phyloP scores from a whole-genome alignment of 2,888 invertebrate genomes.

The Coenonympha arcania region DNA sequence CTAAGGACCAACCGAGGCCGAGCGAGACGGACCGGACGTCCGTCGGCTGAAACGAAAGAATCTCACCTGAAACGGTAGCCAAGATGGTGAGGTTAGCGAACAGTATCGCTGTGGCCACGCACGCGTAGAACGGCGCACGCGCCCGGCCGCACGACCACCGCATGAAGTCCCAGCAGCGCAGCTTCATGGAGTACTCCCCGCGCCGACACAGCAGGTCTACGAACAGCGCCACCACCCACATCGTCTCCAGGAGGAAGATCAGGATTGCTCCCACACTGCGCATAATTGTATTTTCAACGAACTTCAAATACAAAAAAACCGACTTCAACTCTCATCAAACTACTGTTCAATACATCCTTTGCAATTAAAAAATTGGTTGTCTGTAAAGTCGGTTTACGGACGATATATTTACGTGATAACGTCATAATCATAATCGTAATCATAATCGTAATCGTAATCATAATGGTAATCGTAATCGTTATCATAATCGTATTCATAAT shows the following conservation, averaged over 20 bases:
- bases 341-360: no score
- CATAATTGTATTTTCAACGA: not conserved
- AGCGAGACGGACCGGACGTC: no score
- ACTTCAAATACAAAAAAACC: not conserved
- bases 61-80: slow-evolving; percentile 13
- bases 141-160: slow-evolving; percentile 67
- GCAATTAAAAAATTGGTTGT: no score
- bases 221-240: slow-evolving; percentile 67
- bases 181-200: slow-evolving; percentile 59
- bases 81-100: slow-evolving; percentile 53
- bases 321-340: no score
- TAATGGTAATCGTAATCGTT: no score
- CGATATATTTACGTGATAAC: no score
- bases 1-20: no score
- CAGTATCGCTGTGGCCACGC: slow-evolving; percentile 60
- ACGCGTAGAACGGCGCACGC: slow-evolving; percentile 64
- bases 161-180: slow-evolving; percentile 66
- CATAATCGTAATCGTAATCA: not conserved
- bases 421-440: no score
- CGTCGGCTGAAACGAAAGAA: no score
- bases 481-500: no score
- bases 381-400: no score
- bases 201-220: slow-evolving; percentile 62
- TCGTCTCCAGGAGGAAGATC: slow-evolving; percentile 62
- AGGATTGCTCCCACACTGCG: slow-evolving; percentile 55